Percentiles rank a stretch among this genome's conserved stretches.
These are phyloP conservation scores for Chamaea fasciata DNA, from an alignment of 2,113 vertebrate genomes.

Conservation along the genomic window DNA sequence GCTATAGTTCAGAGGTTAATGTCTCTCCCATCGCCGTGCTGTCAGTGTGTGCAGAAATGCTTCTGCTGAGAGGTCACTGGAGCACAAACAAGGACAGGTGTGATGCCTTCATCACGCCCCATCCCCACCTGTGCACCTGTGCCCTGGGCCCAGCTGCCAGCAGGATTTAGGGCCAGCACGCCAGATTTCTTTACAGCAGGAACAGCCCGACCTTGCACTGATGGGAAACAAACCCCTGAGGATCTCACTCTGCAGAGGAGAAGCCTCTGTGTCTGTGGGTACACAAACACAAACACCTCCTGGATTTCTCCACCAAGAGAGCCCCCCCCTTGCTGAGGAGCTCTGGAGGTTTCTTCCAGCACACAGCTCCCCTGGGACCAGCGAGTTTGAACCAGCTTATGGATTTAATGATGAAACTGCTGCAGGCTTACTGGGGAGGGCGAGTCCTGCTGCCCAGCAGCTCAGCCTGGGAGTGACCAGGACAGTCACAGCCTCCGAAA, in stretches of 20 bases:
- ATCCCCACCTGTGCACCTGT: accelerated
- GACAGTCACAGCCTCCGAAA: neutral
- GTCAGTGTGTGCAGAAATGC: neutral
- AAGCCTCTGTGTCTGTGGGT: neutral
- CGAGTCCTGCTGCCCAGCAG: neutral
- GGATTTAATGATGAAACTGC: neutral
- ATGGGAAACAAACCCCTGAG: neutral
- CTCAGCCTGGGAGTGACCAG: neutral
- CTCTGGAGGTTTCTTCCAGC: neutral
- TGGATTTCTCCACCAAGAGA: neutral
- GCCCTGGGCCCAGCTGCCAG: accelerated
- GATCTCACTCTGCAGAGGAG: neutral
- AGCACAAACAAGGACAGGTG: neutral
- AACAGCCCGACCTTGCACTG: neutral
- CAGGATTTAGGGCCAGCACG: neutral
- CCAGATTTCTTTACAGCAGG: neutral
- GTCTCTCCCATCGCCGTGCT: neutral
- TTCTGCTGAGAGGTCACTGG: neutral
- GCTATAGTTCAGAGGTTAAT: neutral
- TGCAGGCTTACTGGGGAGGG: neutral
- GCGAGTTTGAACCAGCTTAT: neutral
- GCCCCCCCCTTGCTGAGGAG: neutral
- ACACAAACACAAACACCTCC: neutral
- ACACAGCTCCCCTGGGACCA: neutral
- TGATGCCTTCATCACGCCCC: neutral